Evolutionary conservation across 2,888 invertebrate genomes (phyloP).

Genomic region (Syrphus vitripennis): DNA sequence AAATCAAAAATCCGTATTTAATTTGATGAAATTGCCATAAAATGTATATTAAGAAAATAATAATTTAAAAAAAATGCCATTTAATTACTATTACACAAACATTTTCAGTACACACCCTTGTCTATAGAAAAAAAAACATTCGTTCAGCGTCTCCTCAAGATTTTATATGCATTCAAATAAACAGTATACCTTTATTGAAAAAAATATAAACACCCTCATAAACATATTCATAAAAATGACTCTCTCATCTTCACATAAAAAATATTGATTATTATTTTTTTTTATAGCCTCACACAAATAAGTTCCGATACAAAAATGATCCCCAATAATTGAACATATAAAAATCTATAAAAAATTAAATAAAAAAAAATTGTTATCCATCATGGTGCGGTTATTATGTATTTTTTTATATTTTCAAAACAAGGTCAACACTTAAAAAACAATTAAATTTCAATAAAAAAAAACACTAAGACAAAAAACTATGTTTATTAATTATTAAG

Average conservation of each 20-base stretch:
- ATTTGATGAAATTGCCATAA: too few species aligned
- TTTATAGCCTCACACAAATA: not conserved
- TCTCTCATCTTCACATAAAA: not conserved
- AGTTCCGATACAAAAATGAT: not conserved
- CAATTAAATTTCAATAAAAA: slow-evolving; percentile 66
- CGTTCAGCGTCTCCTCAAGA: too few species aligned
- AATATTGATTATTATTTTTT: not conserved
- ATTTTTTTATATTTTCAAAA: slow-evolving; percentile 6
- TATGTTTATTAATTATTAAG: slow-evolving; percentile 48
- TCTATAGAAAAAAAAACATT: too few species aligned
- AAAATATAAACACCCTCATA: not conserved
- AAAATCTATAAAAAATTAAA: slow-evolving; percentile 28
- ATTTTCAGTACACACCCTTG: too few species aligned
- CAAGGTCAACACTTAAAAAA: slow-evolving; percentile 68
- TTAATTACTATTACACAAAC: too few species aligned
- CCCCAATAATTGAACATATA: slow-evolving; percentile 20
- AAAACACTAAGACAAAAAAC: slow-evolving; percentile 9
- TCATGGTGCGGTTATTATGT: slow-evolving; percentile 38
- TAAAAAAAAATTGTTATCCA: slow-evolving; percentile 28
- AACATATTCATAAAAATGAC: not conserved
- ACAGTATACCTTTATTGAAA: not conserved
- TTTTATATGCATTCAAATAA: too few species aligned
- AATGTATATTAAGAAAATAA: too few species aligned
- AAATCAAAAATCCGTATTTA: too few species aligned
- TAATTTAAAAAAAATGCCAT: too few species aligned